phyloP scores from a whole-genome alignment of 2,797 vertebrate genomes.

The Pseudomugil tenellus region DNA sequence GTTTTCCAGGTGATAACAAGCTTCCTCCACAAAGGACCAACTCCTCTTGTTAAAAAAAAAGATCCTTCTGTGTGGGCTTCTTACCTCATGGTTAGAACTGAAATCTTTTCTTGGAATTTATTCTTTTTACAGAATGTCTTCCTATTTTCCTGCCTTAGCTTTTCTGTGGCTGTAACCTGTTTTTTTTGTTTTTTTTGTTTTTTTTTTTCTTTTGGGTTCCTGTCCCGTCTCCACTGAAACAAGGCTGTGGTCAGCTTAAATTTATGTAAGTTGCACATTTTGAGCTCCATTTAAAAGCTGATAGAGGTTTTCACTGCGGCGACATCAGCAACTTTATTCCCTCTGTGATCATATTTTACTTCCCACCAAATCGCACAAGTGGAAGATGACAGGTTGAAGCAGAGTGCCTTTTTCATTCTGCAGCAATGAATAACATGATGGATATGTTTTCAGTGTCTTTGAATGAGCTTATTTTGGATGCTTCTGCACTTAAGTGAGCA shows the following conservation, averaged over 20 bases:
- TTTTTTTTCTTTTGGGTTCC: too few species aligned
- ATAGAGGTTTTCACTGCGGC: conserved; percentile 21
- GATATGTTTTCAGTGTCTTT: too few species aligned
- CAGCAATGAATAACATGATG: not conserved
- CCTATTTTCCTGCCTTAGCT: not conserved
- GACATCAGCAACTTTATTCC: conserved; percentile 38
- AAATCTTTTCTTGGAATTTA: not conserved
- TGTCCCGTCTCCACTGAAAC: conserved; percentile 3
- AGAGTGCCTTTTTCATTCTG: conserved; percentile 1
- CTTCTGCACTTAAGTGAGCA: too few species aligned
- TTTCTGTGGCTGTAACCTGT: conserved; percentile 8
- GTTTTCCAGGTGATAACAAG: not conserved
- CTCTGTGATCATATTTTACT: conserved; percentile 28
- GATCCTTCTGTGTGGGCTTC: not conserved
- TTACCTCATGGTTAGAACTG: not conserved
- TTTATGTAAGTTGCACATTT: conserved; percentile 18
- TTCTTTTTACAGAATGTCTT: not conserved
- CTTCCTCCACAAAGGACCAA: not conserved
- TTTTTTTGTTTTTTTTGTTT: too few species aligned
- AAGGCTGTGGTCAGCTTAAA: conserved; percentile 26
- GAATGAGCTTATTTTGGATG: too few species aligned
- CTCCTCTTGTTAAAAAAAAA: not conserved
- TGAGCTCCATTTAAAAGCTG: conserved; percentile 27
- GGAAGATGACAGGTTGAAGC: conserved; percentile 12
- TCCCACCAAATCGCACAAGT: conserved; percentile 5